Evolutionary conservation across 2,797 vertebrate species (phyloP).

Genomic region (Pteropus rufus): DNA sequence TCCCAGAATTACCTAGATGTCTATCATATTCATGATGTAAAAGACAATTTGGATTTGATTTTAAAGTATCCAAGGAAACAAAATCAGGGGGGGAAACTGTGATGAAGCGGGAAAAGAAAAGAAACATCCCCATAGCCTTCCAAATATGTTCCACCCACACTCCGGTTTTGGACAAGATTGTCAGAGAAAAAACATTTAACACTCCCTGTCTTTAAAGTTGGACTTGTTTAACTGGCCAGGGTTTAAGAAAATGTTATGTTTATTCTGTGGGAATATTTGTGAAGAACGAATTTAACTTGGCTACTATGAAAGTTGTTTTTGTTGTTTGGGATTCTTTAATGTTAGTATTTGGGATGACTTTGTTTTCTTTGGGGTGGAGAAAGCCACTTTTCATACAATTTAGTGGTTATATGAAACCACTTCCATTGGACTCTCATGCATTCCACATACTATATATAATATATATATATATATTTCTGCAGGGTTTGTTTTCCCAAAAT

Average conservation of each 20-base stretch:
- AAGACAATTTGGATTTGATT: conserved; percentile 63
- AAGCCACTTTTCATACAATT: conserved; percentile 35
- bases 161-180: not conserved
- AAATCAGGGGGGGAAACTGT: not conserved
- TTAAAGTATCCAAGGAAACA: conserved; percentile 64
- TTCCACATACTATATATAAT: not conserved
- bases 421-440: not conserved
- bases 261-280: conserved; percentile 51
- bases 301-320: conserved; percentile 53
- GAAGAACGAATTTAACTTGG: conserved; percentile 51
- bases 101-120: not conserved
- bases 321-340: conserved; percentile 47
- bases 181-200: conserved; percentile 39
- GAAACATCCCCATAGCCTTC: not conserved
- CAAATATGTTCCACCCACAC: conserved; percentile 32
- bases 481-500: conserved; percentile 57
- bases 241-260: conserved; percentile 50
- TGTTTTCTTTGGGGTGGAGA: conserved; percentile 50
- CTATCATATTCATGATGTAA: conserved; percentile 59
- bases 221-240: conserved; percentile 45
- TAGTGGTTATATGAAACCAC: conserved; percentile 37
- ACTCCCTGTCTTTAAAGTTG: conserved; percentile 28
- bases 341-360: not conserved
- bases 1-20: conserved; percentile 50
- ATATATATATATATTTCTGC: conserved; percentile 17